These are phyloP conservation scores for Hipparchia sbordonii DNA, from an alignment of 2,888 invertebrate species.

Conservation along the genomic window DNA sequence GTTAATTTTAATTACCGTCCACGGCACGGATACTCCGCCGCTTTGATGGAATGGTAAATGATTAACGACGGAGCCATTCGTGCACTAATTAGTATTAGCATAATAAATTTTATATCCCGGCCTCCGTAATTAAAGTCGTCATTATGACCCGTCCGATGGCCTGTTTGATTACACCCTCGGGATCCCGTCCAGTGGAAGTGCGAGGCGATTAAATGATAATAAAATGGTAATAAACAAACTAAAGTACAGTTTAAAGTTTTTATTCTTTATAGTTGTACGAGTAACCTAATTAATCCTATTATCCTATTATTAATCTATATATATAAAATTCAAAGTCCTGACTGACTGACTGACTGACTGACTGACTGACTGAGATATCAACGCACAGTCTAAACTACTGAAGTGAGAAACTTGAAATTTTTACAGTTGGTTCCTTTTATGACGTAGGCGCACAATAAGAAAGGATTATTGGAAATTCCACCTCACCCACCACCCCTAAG, in stretches of 20 bases:
- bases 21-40: slow-evolving; percentile 10
- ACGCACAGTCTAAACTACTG: too few species aligned
- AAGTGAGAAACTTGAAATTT: too few species aligned
- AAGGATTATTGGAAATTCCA: too few species aligned
- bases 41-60: slow-evolving; percentile 38
- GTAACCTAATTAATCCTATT: not conserved
- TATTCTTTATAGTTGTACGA: not conserved
- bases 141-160: slow-evolving; percentile 51
- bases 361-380: too few species aligned
- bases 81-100: slow-evolving; percentile 50
- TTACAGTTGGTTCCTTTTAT: too few species aligned
- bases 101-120: slow-evolving; percentile 49
- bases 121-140: slow-evolving; percentile 49
- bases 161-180: slow-evolving; percentile 48
- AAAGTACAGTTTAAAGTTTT: not conserved
- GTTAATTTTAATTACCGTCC: slow-evolving; percentile 25
- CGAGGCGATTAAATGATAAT: slow-evolving; percentile 18
- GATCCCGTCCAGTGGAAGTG: slow-evolving; percentile 15
- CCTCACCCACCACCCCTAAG: too few species aligned
- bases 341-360: too few species aligned
- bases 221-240: not conserved
- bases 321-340: too few species aligned
- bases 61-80: slow-evolving; percentile 37
- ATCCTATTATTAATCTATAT: too few species aligned
- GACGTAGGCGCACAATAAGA: too few species aligned